Evolutionary conservation across 2,888 invertebrate genomes (phyloP).

Genomic region (Acrobasis suavella): DNA sequence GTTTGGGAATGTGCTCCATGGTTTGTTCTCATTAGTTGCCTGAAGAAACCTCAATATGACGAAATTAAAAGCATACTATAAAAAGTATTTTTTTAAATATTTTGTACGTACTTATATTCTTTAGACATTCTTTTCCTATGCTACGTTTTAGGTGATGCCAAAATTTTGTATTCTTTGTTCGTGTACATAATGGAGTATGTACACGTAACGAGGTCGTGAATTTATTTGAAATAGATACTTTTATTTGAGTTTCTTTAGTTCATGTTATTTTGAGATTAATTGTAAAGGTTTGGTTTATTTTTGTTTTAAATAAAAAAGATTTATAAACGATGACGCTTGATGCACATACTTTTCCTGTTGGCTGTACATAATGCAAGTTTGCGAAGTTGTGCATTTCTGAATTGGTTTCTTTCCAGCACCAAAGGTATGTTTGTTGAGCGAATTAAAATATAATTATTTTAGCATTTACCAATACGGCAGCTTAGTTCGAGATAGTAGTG

Average conservation of each 20-base stretch:
- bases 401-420: constrained; percentile 45
- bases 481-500: constrained; percentile 64
- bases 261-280: constrained; percentile 25
- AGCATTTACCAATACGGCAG: constrained; percentile 83
- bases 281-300: constrained; percentile 37
- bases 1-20: constrained; percentile 46
- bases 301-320: constrained; percentile 46
- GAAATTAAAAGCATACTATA: constrained; percentile 32
- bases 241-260: constrained; percentile 25
- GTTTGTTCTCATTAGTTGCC: constrained; percentile 48
- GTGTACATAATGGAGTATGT: constrained; percentile 40
- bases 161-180: constrained; percentile 22
- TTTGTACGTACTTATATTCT: constrained; percentile 30
- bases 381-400: constrained; percentile 28
- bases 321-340: constrained; percentile 50
- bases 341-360: constrained; percentile 71
- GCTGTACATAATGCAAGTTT: constrained; percentile 34
- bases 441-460: constrained; percentile 60
- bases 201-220: constrained; percentile 31
- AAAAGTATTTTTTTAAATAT: constrained; percentile 30
- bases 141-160: constrained; percentile 22
- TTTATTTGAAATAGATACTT: constrained; percentile 28
- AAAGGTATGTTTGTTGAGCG: constrained; percentile 67
- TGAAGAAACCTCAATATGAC: constrained; percentile 49
- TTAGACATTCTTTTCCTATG: constrained; percentile 28